Evolutionary conservation across 2,888 invertebrate genomes (phyloP).

Genomic region (Epinotia nisella): DNA sequence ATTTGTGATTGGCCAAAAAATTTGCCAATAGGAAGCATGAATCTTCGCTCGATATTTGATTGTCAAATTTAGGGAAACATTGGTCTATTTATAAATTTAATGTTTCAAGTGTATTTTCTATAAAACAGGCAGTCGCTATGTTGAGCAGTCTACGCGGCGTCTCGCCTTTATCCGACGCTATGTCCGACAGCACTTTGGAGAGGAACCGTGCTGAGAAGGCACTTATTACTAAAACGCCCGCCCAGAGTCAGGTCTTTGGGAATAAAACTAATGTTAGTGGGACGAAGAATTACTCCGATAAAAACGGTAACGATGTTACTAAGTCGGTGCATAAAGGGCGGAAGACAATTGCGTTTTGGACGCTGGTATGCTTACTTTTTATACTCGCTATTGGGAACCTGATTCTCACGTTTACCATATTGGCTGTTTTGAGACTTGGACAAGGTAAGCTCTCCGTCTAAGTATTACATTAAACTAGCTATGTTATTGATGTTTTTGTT

Average conservation of each 20-base stretch:
- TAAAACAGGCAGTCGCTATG: constrained; percentile 55
- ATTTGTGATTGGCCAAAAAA: constrained; percentile 52
- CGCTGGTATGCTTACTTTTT: constrained; percentile 88
- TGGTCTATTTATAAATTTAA: constrained; percentile 71
- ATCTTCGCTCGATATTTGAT: constrained; percentile 76
- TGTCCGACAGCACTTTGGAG: constrained; percentile 75
- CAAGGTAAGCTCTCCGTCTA: constrained; percentile 73
- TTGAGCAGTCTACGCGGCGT: constrained; percentile 66
- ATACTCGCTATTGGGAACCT: constrained; percentile 92
- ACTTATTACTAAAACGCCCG: constrained; percentile 70
- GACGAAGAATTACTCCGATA: constrained; percentile 75
- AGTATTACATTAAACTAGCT: too few relatives aligned
- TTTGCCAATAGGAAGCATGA: constrained; percentile 59
- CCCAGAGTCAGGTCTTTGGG: constrained; percentile 63
- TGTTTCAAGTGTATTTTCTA: constrained; percentile 33
- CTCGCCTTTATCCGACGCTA: constrained; percentile 75
- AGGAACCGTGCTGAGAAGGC: constrained; percentile 76
- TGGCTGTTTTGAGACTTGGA: constrained; percentile 91
- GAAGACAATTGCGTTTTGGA: constrained; percentile 91
- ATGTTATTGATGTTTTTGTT: too few relatives aligned
- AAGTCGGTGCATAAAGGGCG: constrained; percentile 76
- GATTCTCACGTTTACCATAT: constrained; percentile 90
- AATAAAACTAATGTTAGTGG: constrained; percentile 58
- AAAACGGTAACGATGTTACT: constrained; percentile 77
- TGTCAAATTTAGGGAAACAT: constrained; percentile 56